Percentiles rank a stretch among this genome's conserved stretches.
Evolutionary conservation across 2,888 invertebrate genomes (phyloP).

Genomic region (Monopis laevigella): DNA sequence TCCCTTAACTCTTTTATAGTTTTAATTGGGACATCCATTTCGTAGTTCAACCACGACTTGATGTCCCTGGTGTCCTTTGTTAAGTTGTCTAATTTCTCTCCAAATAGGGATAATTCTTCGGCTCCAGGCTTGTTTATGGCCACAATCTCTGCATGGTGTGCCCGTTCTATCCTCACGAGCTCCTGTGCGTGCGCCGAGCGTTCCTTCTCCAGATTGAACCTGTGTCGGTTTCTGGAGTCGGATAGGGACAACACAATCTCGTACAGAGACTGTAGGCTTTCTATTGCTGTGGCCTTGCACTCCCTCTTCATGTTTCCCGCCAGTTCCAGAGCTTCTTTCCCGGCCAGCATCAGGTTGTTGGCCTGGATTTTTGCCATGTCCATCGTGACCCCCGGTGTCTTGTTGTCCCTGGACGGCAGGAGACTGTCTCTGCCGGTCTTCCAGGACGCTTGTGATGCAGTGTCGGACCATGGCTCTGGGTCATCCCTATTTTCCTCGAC

Average conservation of each 20-base stretch:
- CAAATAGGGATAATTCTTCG: no score
- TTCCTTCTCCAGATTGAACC: constrained; percentile 18
- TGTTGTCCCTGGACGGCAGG: no score
- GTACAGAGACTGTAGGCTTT: constrained; percentile 16
- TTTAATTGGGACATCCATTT: no score
- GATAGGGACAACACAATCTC: constrained; percentile 16
- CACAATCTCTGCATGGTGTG: constrained; percentile 8
- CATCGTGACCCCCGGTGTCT: constrained; percentile 17
- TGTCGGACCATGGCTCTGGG: background rate
- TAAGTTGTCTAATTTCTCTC: no score
- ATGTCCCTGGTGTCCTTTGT: no score
- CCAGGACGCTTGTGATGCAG: no score
- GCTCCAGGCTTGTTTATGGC: background rate
- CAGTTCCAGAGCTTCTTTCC: constrained; percentile 18
- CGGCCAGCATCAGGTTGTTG: no score
- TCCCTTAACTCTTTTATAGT: no score
- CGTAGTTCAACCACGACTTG: no score
- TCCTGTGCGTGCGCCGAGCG: constrained; percentile 16
- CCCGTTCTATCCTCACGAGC: constrained; percentile 8
- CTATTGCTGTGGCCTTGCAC: no score
- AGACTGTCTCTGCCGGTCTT: no score
- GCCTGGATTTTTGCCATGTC: constrained; percentile 18
- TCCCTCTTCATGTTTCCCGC: constrained; percentile 21
- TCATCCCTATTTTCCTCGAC: background rate
- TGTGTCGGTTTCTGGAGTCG: constrained; percentile 18